Conservation (phyloP, 2,113 vertebrate species). For the Oceanodroma tethys region DNA sequence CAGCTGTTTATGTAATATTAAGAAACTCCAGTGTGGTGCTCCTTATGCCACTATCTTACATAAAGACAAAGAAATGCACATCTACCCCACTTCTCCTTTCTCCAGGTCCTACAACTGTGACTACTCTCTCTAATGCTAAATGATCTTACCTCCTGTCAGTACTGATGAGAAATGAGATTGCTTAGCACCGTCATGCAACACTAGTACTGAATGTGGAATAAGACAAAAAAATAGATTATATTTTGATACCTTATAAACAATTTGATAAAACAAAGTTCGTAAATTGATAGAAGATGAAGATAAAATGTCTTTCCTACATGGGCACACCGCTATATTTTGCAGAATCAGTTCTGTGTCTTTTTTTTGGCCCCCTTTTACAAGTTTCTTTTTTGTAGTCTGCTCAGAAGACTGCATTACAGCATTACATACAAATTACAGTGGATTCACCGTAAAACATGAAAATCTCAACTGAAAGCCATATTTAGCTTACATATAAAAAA, state of each 20-base stretch:
- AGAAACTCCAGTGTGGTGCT: neutral
- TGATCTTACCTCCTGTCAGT: neutral
- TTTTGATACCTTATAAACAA: neutral
- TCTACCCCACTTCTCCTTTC: neutral
- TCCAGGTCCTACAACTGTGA: neutral
- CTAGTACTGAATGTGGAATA: neutral
- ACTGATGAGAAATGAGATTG: neutral
- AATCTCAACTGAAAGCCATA: neutral
- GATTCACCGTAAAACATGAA: neutral
- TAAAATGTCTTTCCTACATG: neutral
- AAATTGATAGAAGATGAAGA: neutral
- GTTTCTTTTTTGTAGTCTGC: neutral
- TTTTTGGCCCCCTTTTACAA: neutral
- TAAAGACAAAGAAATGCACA: neutral
- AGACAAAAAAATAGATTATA: neutral
- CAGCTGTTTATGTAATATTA: neutral
- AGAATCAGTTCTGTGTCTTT: neutral
- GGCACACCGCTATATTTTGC: neutral
- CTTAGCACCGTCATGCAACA: neutral
- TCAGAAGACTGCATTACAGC: neutral
- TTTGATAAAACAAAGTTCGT: neutral
- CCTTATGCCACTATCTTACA: neutral
- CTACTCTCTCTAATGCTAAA: neutral
- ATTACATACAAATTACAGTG: neutral
- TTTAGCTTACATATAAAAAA: neutral